These are phyloP conservation scores for Pristionchus exspectatus DNA, from an alignment of 2,888 invertebrate genomes.

Conservation along the genomic window DNA sequence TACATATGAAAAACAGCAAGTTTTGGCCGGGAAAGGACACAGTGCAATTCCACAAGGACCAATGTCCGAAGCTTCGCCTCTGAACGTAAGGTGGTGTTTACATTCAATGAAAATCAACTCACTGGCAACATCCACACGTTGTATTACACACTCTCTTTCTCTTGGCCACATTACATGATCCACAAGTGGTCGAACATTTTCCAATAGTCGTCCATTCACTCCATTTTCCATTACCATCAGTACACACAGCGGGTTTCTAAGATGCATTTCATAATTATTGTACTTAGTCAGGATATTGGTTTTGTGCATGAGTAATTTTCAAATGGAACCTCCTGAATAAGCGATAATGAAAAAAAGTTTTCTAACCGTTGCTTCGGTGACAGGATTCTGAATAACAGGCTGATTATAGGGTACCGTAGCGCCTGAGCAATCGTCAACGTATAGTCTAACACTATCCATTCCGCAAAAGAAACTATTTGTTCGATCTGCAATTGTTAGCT, in stretches of 20 bases:
- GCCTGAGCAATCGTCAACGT: too few species aligned
- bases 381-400: too few species aligned
- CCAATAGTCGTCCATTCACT: background rate
- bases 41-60: constrained; percentile 53
- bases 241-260: background rate
- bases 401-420: too few species aligned
- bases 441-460: too few species aligned
- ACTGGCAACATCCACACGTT: background rate
- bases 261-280: too few species aligned
- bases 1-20: constrained; percentile 62
- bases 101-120: background rate
- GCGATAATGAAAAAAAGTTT: too few species aligned
- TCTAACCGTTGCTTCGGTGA: too few species aligned
- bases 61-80: background rate
- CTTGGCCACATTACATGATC: background rate
- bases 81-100: too few species aligned
- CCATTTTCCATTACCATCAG: background rate
- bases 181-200: background rate
- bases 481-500: background rate
- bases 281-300: too few species aligned
- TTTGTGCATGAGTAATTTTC: too few species aligned
- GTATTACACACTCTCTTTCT: background rate
- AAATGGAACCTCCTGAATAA: too few species aligned
- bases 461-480: background rate
- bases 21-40: constrained; percentile 63